Base-by-base conservation (phyloP, 2,113 vertebrate genomes). In the Melierax canorus region DNA sequence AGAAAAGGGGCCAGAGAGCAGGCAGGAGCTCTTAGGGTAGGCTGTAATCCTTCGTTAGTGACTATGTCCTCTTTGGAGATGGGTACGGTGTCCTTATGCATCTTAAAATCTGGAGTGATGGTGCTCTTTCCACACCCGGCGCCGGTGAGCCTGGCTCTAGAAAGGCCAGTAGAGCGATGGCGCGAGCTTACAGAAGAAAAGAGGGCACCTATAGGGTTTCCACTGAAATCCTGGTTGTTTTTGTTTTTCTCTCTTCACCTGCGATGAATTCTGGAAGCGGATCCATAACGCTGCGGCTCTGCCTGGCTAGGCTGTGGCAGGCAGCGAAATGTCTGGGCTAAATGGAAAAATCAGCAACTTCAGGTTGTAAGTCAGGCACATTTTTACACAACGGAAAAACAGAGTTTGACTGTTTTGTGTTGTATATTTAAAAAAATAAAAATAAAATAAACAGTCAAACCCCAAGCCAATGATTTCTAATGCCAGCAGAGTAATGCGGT, bases 401-500 rank as follows among this genome's bases (percentile, higher is more conserved):
- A 84, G 76, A 59, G 59, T 83, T 93, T 75, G 94, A 85, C 94
- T 91, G 81, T 26, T 92, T 94, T 94, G 75, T 86, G 82, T 92
- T 91, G 96, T 91, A 26, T 87, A 53, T 90, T 92, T 68, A 4
- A 94, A 96, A 78, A 94, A 77, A 53, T 12, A 26, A 86, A 96
- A 72, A 50, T 88, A 97, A 97, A 95, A 92, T 77, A 94, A 97
- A 95, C 94, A 97, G 89, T 96, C 94, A 90, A 96, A 95, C 89
- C 94, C 96, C 93, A 94, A 93, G 96, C 94, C 96, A 94, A 72
- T 48, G 87, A 62, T 73, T 73, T 24, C 89, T 45, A 39, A 53
- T 21, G 95, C 96, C 96, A 96, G 93, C 81, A 71, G 92, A 93
- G 89, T 75, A 82, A 56, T 91, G 95, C 16, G 80, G 92, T 92